phyloP scores from a whole-genome alignment of 2,888 invertebrate genomes.

The Lasioglossum figueresi region DNA sequence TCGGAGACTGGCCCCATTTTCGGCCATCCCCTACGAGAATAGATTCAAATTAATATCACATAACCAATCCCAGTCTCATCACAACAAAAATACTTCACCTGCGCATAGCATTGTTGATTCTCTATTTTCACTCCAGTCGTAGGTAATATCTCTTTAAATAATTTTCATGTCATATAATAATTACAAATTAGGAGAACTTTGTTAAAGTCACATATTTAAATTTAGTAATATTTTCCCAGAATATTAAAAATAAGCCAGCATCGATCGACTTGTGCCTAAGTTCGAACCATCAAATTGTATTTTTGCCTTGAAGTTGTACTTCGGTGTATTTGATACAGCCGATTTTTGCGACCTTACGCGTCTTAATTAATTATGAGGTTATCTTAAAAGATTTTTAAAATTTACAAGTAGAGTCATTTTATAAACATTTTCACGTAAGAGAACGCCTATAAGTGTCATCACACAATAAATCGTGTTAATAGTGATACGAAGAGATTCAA shows the following conservation, averaged over 20 bases:
- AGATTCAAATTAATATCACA: neutral
- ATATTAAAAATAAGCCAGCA: neutral
- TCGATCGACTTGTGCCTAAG: neutral
- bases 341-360: neutral
- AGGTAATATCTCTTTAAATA: neutral
- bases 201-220: neutral
- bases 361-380: slow-evolving; percentile 1
- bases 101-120: slow-evolving; percentile 57
- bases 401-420: slow-evolving; percentile 38
- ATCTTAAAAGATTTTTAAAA: slow-evolving; percentile 38
- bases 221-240: neutral
- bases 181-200: neutral
- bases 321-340: neutral
- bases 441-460: neutral
- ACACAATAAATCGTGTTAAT: neutral
- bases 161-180: neutral
- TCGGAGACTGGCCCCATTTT: slow-evolving; percentile 73
- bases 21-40: slow-evolving; percentile 52
- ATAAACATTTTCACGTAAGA: neutral
- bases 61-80: neutral
- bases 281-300: slow-evolving; percentile 16
- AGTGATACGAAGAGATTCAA: slow-evolving; percentile 29
- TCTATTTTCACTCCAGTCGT: neutral
- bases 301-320: slow-evolving; percentile 32
- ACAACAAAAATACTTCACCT: slow-evolving; percentile 34